A percentile compares a stretch with the other conserved stretches of the same genome.
phyloP scores from a whole-genome alignment of 2,888 invertebrate species.

The Liodrosophila aerea region DNA sequence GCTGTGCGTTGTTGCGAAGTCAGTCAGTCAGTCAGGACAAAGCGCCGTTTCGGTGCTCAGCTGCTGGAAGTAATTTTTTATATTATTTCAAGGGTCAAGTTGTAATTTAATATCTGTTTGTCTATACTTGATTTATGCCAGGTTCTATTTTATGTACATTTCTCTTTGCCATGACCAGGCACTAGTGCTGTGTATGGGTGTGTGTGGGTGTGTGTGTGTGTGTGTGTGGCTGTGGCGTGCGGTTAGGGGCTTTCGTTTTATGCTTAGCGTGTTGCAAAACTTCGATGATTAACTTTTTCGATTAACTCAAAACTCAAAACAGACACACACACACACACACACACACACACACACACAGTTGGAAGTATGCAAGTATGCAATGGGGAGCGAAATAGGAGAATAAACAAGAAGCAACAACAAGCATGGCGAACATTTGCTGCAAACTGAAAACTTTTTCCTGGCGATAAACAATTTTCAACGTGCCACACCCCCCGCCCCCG shows the following conservation, averaged over 20 bases:
- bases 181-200: too few species aligned
- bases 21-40: too few species aligned
- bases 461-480: constrained; percentile 73
- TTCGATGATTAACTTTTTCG: constrained; percentile 78
- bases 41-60: too few species aligned
- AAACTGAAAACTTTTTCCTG: constrained; percentile 63
- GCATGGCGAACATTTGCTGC: constrained; percentile 26
- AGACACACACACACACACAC: constrained; percentile 36
- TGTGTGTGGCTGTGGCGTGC: neutral
- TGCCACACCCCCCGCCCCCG: constrained; percentile 14
- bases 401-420: constrained; percentile 45
- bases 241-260: constrained; percentile 31
- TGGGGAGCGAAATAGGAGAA: constrained; percentile 45
- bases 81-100: neutral
- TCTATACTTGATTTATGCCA: constrained; percentile 28
- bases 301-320: constrained; percentile 71
- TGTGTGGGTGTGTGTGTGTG: too few species aligned
- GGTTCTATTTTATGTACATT: neutral
- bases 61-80: too few species aligned
- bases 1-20: too few species aligned
- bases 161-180: neutral
- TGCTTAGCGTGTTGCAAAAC: constrained; percentile 67
- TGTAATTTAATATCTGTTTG: constrained; percentile 22
- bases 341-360: constrained; percentile 15
- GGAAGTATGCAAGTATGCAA: constrained; percentile 49